A percentile compares a stretch with the other conserved stretches of the same genome.
Evolutionary conservation across 2,888 invertebrate genomes (phyloP).

Genomic region (Emmelina monodactyla): DNA sequence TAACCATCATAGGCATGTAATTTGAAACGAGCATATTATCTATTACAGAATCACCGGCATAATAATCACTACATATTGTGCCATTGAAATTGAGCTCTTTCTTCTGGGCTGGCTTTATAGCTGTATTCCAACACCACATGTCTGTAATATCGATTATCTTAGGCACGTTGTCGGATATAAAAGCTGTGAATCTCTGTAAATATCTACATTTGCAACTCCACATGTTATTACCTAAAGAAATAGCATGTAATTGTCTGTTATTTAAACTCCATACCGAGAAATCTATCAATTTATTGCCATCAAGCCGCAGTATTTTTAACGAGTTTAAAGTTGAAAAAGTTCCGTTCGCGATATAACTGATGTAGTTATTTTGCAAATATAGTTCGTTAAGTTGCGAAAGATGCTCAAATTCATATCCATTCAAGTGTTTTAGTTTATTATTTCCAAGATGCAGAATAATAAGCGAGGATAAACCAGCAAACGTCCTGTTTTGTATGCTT

Average conservation of each 20-base stretch:
- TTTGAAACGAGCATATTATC: constrained; percentile 83
- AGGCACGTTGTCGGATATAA: constrained; percentile 79
- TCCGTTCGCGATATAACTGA: constrained; percentile 77
- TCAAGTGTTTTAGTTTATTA: constrained; percentile 80
- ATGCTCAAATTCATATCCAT: constrained; percentile 86
- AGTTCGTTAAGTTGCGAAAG: constrained; percentile 81
- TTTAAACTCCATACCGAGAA: constrained; percentile 80
- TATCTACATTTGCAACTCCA: constrained; percentile 94
- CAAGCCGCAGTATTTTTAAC: constrained; percentile 79
- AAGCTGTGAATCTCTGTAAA: constrained; percentile 81
- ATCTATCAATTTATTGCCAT: constrained; percentile 82
- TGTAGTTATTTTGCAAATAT: constrained; percentile 85
- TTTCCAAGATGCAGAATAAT: constrained; percentile 84
- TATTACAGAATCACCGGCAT: constrained; percentile 80
- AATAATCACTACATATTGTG: constrained; percentile 86
- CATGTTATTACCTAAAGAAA: constrained; percentile 83
- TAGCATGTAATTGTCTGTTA: constrained; percentile 72
- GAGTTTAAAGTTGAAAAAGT: constrained; percentile 80
- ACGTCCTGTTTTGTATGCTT: constrained; percentile 86
- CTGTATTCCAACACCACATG: constrained; percentile 80
- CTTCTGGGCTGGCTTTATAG: constrained; percentile 72
- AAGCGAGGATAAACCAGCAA: constrained; percentile 83
- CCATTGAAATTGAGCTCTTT: constrained; percentile 83
- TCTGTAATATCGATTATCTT: constrained; percentile 78
- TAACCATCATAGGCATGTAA: constrained; percentile 84